These are phyloP conservation scores for Nannobrachium achirus DNA, from an alignment of 2,113 vertebrate genomes.

Conservation along the genomic window DNA sequence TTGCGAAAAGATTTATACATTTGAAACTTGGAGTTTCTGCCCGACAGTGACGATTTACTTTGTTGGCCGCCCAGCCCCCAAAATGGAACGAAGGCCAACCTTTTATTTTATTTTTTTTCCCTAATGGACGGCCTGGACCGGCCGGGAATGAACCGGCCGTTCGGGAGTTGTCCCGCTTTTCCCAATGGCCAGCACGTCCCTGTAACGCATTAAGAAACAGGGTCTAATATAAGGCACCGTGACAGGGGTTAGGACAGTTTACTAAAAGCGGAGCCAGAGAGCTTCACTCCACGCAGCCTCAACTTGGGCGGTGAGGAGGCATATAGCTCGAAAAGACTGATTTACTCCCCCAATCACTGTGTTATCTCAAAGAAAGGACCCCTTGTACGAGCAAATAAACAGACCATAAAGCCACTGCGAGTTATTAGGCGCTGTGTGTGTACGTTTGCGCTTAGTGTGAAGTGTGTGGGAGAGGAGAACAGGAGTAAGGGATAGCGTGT, in stretches of 20 bases:
- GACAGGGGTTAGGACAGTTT: background rate
- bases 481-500: constrained; percentile 36
- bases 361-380: constrained; percentile 15
- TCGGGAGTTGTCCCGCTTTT: too few relatives aligned
- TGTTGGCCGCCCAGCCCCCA: too few relatives aligned
- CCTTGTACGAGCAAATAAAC: constrained; percentile 11
- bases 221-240: too few relatives aligned
- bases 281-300: background rate
- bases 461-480: constrained; percentile 9
- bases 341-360: constrained; percentile 6
- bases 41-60: too few relatives aligned
- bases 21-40: too few relatives aligned
- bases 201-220: too few relatives aligned
- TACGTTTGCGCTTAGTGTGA: background rate
- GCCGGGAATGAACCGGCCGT: too few relatives aligned
- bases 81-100: too few relatives aligned
- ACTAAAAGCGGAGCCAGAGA: background rate
- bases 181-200: too few relatives aligned
- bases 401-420: constrained; percentile 3
- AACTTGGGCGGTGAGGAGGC: constrained; percentile 2
- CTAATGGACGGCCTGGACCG: too few relatives aligned
- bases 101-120: too few relatives aligned
- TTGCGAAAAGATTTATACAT: too few relatives aligned
- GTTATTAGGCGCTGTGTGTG: background rate
- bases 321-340: background rate